Conservation (phyloP, 1,140 invertebrate species). For the Sitophilus oryzae region DNA sequence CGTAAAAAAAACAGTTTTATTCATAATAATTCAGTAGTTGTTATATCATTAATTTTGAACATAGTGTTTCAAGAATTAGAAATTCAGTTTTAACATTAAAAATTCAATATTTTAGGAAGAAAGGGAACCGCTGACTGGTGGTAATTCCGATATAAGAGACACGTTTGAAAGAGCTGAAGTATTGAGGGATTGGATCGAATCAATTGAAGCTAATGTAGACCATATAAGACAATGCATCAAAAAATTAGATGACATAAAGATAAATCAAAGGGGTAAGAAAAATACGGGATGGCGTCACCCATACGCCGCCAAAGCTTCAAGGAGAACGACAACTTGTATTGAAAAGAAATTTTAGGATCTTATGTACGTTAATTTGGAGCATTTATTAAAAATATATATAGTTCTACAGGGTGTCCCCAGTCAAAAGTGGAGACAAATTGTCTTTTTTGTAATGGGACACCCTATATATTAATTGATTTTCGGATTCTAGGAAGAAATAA, state of each 20-base stretch:
- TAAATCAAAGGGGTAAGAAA: slow-evolving; percentile 18
- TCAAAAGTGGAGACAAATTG: no score
- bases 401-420: no score
- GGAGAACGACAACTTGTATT: no score
- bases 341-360: not conserved
- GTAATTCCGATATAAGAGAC: slow-evolving; percentile 11
- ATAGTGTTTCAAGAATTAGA: not conserved
- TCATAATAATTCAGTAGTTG: no score
- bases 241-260: slow-evolving; percentile 16
- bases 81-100: not conserved
- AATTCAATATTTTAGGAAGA: slow-evolving; percentile 13
- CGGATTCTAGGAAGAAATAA: no score
- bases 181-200: slow-evolving; percentile 24
- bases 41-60: not conserved
- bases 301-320: no score
- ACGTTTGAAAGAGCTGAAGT: slow-evolving; percentile 27
- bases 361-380: no score
- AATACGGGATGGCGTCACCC: not conserved
- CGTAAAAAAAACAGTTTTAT: no score
- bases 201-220: slow-evolving; percentile 21
- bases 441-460: no score
- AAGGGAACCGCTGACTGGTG: slow-evolving; percentile 2
- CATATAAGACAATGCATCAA: slow-evolving; percentile 12
- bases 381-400: no score
- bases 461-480: no score